A percentile compares a stretch with the other conserved stretches of the same genome.
These are phyloP conservation scores for Caenorhabditis sp. DNA, from an alignment of 2,888 invertebrate genomes.

Conservation along the genomic window DNA sequence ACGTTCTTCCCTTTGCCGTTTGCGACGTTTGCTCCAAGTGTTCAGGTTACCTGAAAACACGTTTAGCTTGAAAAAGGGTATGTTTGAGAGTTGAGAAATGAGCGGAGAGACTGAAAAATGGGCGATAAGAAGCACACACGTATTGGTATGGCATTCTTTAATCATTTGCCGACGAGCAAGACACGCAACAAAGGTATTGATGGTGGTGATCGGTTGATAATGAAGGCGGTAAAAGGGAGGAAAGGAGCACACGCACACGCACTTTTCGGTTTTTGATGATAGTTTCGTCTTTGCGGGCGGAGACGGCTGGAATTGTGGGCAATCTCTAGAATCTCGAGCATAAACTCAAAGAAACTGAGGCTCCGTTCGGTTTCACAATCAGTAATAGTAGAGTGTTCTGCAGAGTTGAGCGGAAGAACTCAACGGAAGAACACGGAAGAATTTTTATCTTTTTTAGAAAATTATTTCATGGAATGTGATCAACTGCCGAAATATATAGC, in stretches of 20 bases:
- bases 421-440: too few species aligned
- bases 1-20: not conserved
- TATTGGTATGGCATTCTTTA: too few species aligned
- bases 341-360: too few species aligned
- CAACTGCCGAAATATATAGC: too few species aligned
- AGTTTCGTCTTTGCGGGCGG: not conserved
- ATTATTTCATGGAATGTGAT: too few species aligned
- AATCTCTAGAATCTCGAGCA: too few species aligned
- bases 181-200: constrained; percentile 32
- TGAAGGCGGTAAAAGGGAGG: constrained; percentile 1
- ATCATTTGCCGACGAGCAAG: too few species aligned
- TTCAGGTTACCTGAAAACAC: not conserved
- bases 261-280: constrained; percentile 34
- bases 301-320: not conserved
- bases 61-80: constrained; percentile 3
- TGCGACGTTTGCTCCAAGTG: not conserved
- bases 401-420: too few species aligned
- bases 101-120: constrained; percentile 13
- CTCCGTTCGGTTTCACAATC: too few species aligned
- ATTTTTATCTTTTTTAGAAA: too few species aligned
- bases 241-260: constrained; percentile 27
- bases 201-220: constrained; percentile 41
- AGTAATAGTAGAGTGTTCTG: too few species aligned
- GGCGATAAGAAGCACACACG: constrained; percentile 8
- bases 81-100: constrained; percentile 34